These are phyloP conservation scores for Agrochola lota DNA, from an alignment of 2,888 invertebrate genomes.

Conservation along the genomic window DNA sequence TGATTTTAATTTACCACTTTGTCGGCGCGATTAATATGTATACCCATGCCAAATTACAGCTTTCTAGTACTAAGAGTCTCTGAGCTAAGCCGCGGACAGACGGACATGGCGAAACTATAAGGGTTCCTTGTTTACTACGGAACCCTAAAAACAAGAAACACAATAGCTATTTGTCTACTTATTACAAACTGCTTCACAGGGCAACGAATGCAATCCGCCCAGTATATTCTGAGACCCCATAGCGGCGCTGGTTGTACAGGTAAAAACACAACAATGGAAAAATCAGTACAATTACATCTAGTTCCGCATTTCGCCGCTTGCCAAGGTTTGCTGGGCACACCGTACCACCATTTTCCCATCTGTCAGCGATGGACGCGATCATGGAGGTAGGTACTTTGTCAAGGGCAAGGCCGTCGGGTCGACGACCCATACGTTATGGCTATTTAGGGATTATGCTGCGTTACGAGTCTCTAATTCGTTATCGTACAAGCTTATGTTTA, in stretches of 20 bases:
- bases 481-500: slow-evolving; percentile 29
- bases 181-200: slow-evolving; percentile 39
- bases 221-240: slow-evolving; percentile 30
- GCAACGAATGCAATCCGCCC: slow-evolving; percentile 32
- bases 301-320: slow-evolving; percentile 18
- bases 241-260: slow-evolving; percentile 18
- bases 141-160: slow-evolving; percentile 15
- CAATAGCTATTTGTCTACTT: slow-evolving; percentile 43
- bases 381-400: slow-evolving; percentile 61
- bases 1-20: too few species aligned
- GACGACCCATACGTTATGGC: slow-evolving; percentile 70
- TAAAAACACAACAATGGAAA: slow-evolving; percentile 7
- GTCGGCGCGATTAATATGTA: too few species aligned
- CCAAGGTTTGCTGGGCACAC: slow-evolving; percentile 32
- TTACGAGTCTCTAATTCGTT: slow-evolving; percentile 51
- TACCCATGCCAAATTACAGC: too few species aligned
- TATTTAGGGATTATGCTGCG: slow-evolving; percentile 79
- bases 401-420: slow-evolving; percentile 88
- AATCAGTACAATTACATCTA: slow-evolving; percentile 13
- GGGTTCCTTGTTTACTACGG: too few species aligned
- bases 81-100: too few species aligned
- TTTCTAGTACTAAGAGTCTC: too few species aligned
- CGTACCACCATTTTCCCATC: slow-evolving; percentile 36
- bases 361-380: slow-evolving; percentile 46
- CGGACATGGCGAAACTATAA: too few species aligned